Evolutionary conservation across 2,797 vertebrate species (phyloP).

Genomic region (Esox lucius): DNA sequence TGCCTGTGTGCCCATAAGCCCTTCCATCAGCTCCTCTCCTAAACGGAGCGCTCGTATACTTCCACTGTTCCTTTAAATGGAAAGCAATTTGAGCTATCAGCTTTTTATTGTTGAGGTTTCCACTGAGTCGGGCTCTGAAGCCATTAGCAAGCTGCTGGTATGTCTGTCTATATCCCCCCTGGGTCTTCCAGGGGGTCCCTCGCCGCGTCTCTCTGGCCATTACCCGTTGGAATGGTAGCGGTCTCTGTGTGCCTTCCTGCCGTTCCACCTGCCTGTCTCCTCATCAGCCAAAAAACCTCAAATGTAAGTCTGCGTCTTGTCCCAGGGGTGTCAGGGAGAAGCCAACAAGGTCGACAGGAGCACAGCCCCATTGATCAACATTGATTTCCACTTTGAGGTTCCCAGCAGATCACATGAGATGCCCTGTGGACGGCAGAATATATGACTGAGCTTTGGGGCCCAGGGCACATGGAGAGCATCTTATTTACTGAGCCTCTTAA

Average conservation of each 20-base stretch:
- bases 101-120: neutral
- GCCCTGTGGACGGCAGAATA: constrained; percentile 19
- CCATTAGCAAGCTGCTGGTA: constrained; percentile 3
- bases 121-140: neutral
- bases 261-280: too few relatives aligned
- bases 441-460: constrained; percentile 12
- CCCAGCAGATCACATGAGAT: neutral
- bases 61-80: neutral
- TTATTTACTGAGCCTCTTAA: constrained; percentile 19
- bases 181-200: neutral
- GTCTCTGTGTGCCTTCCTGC: neutral
- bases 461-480: constrained; percentile 18
- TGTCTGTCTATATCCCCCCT: neutral
- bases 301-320: neutral
- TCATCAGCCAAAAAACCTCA: too few relatives aligned
- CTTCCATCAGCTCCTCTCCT: neutral
- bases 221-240: neutral
- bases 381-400: constrained; percentile 24
- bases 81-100: neutral
- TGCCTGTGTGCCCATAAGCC: neutral
- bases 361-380: constrained; percentile 20
- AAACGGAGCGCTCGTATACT: neutral
- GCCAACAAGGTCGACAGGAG: neutral
- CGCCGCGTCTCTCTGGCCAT: neutral
- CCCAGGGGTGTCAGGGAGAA: neutral